These are phyloP conservation scores for Gallinago jamesoni DNA, from an alignment of 2,113 vertebrate genomes.

Conservation along the genomic window DNA sequence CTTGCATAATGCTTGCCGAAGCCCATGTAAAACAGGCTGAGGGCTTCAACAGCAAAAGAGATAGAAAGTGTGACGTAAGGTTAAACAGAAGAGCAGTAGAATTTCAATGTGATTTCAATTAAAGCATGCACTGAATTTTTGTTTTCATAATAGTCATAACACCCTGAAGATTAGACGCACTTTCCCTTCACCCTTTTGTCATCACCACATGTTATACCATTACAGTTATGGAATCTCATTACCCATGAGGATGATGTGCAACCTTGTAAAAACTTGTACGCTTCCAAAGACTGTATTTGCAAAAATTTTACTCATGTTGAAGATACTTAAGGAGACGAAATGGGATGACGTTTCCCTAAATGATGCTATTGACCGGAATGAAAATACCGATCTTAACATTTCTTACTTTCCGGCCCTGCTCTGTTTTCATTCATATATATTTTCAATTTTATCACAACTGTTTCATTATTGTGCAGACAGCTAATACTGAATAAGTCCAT, in stretches of 20 bases:
- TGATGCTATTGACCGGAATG: neutral
- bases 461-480: neutral
- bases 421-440: neutral
- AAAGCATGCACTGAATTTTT: neutral
- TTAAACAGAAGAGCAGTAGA: neutral
- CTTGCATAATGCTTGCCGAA: neutral
- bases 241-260: neutral
- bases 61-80: neutral
- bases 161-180: neutral
- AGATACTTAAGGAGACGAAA: neutral
- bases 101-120: neutral
- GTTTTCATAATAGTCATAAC: neutral
- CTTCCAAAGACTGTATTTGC: neutral
- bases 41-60: neutral
- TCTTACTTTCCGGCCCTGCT: neutral
- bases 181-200: neutral
- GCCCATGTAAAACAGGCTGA: neutral
- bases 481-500: neutral
- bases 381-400: neutral
- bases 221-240: neutral
- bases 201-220: neutral
- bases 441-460: neutral
- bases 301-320: neutral
- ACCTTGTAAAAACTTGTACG: neutral
- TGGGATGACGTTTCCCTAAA: neutral